phyloP scores from a whole-genome alignment of 2,888 invertebrate genomes.

The Acrobasis suavella region DNA sequence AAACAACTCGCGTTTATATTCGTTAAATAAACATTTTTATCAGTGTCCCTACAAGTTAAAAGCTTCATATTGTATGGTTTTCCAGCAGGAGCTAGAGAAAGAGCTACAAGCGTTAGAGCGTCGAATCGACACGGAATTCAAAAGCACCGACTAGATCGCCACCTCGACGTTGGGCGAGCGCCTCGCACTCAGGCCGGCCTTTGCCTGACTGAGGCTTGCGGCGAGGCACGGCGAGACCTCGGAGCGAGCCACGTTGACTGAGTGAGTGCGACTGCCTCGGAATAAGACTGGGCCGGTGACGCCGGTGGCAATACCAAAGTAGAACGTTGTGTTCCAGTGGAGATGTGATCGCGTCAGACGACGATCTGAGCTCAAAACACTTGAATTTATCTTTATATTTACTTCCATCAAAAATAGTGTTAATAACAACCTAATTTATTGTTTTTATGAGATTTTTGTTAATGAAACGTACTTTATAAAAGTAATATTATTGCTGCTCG shows the following conservation, averaged over 20 bases:
- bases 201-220: background rate
- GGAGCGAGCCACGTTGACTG: background rate
- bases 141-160: constrained; percentile 53
- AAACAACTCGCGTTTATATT: too few relatives aligned
- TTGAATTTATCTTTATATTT: constrained; percentile 13
- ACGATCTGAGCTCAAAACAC: constrained; percentile 17
- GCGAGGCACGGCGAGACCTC: background rate
- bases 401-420: constrained; percentile 2
- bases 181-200: background rate
- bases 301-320: constrained; percentile 11
- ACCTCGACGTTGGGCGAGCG: background rate
- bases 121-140: constrained; percentile 69
- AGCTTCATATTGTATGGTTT: constrained; percentile 11
- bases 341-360: constrained; percentile 6
- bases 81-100: constrained; percentile 62
- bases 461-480: background rate
- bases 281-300: constrained; percentile 9
- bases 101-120: constrained; percentile 65
- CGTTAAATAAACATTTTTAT: too few relatives aligned
- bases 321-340: constrained; percentile 1
- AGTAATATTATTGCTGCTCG: background rate
- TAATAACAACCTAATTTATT: constrained; percentile 5
- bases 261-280: constrained; percentile 6
- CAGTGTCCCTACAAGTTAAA: background rate
- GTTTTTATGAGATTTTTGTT: constrained; percentile 17